These are phyloP conservation scores for Cynaeus angustus DNA, from an alignment of 2,888 invertebrate species.

Conservation along the genomic window DNA sequence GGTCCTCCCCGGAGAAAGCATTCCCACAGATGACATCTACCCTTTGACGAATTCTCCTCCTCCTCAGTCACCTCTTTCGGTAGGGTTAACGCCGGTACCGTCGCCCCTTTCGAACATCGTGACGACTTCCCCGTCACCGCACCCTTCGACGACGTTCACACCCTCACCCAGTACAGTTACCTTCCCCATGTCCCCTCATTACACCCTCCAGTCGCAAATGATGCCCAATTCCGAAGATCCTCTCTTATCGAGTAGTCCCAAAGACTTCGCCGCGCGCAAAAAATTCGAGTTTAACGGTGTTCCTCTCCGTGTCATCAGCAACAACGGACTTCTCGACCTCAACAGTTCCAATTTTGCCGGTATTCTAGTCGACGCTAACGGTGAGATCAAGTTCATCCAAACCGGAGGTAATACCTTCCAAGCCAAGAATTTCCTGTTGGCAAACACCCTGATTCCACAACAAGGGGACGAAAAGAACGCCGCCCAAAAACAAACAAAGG, in stretches of 20 bases:
- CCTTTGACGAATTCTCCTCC: conserved; percentile 75
- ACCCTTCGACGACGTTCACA: conserved; percentile 69
- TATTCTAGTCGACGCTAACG: conserved; percentile 77
- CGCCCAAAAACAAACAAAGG: conserved; percentile 60
- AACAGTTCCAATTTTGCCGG: conserved; percentile 75
- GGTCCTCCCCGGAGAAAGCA: conserved; percentile 86
- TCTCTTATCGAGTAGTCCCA: conserved; percentile 86
- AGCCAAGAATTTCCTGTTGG: conserved; percentile 69
- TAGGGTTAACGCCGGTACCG: conserved; percentile 74
- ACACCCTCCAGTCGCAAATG: conserved; percentile 84
- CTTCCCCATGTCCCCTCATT: conserved; percentile 70
- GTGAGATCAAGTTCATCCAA: conserved; percentile 77
- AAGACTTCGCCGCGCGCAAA: conserved; percentile 80
- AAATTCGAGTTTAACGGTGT: conserved; percentile 74
- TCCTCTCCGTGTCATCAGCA: conserved; percentile 74
- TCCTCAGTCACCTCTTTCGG: conserved; percentile 76
- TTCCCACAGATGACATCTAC: conserved; percentile 73
- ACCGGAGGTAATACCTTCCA: conserved; percentile 72
- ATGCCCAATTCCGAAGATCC: conserved; percentile 93
- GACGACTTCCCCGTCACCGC: conserved; percentile 65
- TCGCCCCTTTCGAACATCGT: conserved; percentile 70
- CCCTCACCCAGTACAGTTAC: conserved; percentile 69
- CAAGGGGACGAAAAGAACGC: conserved; percentile 62
- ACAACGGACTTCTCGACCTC: conserved; percentile 75
- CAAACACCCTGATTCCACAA: conserved; percentile 63